Percentiles rank a stretch among this genome's conserved stretches.
phyloP scores from a whole-genome alignment of 2,888 invertebrate species.

The Mesochorus sp. region DNA sequence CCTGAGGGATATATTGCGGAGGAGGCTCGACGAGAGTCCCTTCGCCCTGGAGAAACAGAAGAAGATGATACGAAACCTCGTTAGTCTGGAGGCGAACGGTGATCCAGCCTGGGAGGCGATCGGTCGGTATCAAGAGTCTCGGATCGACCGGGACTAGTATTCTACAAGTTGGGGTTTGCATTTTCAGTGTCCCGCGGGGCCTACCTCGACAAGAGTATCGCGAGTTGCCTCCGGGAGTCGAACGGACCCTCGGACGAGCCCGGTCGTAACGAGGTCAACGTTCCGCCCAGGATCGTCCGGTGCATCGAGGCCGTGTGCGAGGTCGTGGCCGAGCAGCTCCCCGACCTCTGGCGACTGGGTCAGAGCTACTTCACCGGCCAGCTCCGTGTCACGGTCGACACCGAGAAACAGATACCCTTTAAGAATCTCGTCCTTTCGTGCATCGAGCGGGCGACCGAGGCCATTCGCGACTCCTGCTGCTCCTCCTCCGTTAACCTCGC shows the following conservation, averaged over 20 bases:
- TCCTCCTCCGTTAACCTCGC: constrained; percentile 77
- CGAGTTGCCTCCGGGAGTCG: constrained; percentile 72
- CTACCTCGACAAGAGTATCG: constrained; percentile 77
- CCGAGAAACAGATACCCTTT: constrained; percentile 89
- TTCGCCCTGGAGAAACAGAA: constrained; percentile 97
- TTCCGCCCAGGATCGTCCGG: constrained; percentile 88
- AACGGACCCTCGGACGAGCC: constrained; percentile 70
- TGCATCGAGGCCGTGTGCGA: constrained; percentile 92
- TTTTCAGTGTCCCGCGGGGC: constrained; percentile 77
- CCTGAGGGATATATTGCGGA: constrained; percentile 91
- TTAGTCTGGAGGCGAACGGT: constrained; percentile 89
- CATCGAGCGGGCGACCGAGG: constrained; percentile 83
- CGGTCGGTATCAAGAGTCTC: constrained; percentile 65
- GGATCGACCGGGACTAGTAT: no score
- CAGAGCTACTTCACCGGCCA: constrained; percentile 96
- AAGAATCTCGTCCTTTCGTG: constrained; percentile 84
- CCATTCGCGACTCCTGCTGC: constrained; percentile 78
- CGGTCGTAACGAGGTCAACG: constrained; percentile 76
- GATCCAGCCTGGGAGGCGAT: constrained; percentile 99
- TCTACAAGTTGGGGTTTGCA: no score
- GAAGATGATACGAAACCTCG: constrained; percentile 92
- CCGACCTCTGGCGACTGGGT: constrained; percentile 97
- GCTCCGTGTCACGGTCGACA: constrained; percentile 88
- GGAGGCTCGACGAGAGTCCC: constrained; percentile 94
- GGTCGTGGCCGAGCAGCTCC: constrained; percentile 89